Conservation (phyloP, 2,888 invertebrate genomes). For the Eupithecia pulchellata region DNA sequence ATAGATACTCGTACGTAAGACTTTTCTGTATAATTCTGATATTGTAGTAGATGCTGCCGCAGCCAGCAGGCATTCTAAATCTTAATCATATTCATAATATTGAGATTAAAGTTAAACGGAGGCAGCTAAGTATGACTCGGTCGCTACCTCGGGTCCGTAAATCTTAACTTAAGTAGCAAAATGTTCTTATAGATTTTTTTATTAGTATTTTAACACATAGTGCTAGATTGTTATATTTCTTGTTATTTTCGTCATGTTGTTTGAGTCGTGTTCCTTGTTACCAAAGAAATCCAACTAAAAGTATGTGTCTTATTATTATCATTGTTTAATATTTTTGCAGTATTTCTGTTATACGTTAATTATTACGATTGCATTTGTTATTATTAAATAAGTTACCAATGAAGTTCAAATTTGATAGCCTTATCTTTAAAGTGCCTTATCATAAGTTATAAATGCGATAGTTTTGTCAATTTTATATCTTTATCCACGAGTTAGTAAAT, state of each 20-base stretch:
- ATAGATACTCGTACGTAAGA: background rate
- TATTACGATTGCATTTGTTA: slow-evolving; percentile 70
- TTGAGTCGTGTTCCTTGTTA: slow-evolving; percentile 82
- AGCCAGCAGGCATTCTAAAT: background rate
- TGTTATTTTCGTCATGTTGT: slow-evolving; percentile 73
- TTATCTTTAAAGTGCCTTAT: slow-evolving; percentile 62
- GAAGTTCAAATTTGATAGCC: slow-evolving; percentile 78
- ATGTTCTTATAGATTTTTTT: slow-evolving; percentile 23
- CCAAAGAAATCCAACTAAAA: slow-evolving; percentile 70
- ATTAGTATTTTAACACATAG: slow-evolving; percentile 53
- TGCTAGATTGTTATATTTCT: slow-evolving; percentile 77
- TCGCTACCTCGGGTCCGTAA: slow-evolving; percentile 23
- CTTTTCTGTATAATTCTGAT: slow-evolving; percentile 8
- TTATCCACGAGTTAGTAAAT: slow-evolving; percentile 54
- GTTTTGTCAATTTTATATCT: background rate
- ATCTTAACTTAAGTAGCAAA: slow-evolving; percentile 35
- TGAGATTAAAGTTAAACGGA: slow-evolving; percentile 13
- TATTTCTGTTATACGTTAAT: slow-evolving; percentile 51
- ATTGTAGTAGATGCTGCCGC: background rate
- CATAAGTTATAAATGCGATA: slow-evolving; percentile 11
- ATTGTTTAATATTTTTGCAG: slow-evolving; percentile 61
- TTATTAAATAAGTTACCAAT: slow-evolving; percentile 78
- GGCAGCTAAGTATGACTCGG: slow-evolving; percentile 40
- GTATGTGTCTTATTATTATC: slow-evolving; percentile 18
- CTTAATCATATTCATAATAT: background rate